Base-by-base conservation (phyloP, 2,888 invertebrate species). In the Drosophila leonis region DNA sequence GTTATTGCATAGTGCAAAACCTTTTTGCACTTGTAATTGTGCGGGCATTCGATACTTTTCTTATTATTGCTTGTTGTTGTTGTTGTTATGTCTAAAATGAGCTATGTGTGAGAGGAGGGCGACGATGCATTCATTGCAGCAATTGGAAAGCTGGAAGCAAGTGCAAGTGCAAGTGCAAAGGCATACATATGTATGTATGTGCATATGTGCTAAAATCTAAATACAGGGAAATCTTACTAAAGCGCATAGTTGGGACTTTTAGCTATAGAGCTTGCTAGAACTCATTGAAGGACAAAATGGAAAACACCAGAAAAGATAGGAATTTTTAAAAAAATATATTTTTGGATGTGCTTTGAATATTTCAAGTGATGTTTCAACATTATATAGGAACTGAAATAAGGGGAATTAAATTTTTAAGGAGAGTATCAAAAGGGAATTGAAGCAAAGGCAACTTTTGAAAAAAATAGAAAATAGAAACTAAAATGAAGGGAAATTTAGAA, bases 41-140 rank as follows among this genome's bases (percentile, higher is more conserved):
- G 70, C 71, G 66, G 18, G 54, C 54, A 71, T 65, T 71, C 62
- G 62, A 74, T 65, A 70, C 62, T 70, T 51, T 65, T 70, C 59
- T 41, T 57, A 44, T 56, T 56, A 37, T 42, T 49, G 31, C 33
- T 54, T 65, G 35, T 33, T 49, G 13, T 24, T 48, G 15, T 52
- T 55, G 24, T 29, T 31, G n/a, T 59, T 56, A 39, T 65, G 65
- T 73, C 69, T 62, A 63, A 75, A 75, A 65, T 61, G 69, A 69
- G 56, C 63, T 61, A 71, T 63, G 49, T 49, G 13, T 52, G 29
- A 4, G 12, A 29, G 37, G 37, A 54, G 46, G 39, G 44, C 56
- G 44, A 44, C 42, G 44, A 62, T 54, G 42, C 41, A 55, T 51
- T 59, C 20, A 46, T 41, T 57, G 49, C 15, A 39, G 10, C 12